phyloP scores from a whole-genome alignment of 2,113 vertebrate genomes.

The Melospiza melodia region DNA sequence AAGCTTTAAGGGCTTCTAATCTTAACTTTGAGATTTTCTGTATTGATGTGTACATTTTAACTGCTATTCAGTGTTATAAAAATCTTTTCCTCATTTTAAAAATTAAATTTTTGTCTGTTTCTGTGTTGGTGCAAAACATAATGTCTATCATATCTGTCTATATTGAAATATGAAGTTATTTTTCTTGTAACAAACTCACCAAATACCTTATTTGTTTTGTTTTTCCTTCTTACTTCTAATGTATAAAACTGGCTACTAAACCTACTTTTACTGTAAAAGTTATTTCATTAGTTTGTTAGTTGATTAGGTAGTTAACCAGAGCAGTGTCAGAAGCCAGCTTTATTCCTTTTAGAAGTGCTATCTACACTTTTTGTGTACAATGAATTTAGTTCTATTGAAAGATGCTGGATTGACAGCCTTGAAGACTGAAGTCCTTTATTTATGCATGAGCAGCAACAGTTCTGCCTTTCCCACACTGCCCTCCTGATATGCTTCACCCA shows the following conservation, averaged over 20 bases:
- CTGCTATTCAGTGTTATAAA: neutral
- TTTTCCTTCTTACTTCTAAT: neutral
- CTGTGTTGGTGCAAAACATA: neutral
- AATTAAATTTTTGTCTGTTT: neutral
- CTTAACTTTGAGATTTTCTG: neutral
- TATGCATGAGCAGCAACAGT: slow-evolving; percentile 64
- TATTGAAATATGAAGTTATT: neutral
- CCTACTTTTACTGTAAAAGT: neutral
- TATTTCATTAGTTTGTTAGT: neutral
- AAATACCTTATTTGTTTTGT: neutral
- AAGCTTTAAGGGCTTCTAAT: neutral
- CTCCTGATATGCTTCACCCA: slow-evolving; percentile 50
- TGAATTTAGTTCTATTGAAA: slow-evolving; percentile 58
- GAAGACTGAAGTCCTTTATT: slow-evolving; percentile 58
- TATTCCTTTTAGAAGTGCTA: slow-evolving; percentile 3
- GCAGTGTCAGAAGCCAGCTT: neutral
- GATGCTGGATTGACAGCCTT: slow-evolving; percentile 62
- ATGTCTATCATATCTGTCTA: neutral
- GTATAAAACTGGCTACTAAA: neutral
- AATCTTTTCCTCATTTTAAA: neutral
- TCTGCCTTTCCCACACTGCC: slow-evolving; percentile 62
- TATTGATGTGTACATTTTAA: neutral
- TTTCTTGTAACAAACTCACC: neutral
- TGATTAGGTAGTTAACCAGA: neutral
- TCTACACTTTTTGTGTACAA: slow-evolving; percentile 7